Evolutionary conservation across 2,888 invertebrate genomes (phyloP), one percentile per base, ranked within the genome.

Genomic region (Harpalus rubripes): DNA sequence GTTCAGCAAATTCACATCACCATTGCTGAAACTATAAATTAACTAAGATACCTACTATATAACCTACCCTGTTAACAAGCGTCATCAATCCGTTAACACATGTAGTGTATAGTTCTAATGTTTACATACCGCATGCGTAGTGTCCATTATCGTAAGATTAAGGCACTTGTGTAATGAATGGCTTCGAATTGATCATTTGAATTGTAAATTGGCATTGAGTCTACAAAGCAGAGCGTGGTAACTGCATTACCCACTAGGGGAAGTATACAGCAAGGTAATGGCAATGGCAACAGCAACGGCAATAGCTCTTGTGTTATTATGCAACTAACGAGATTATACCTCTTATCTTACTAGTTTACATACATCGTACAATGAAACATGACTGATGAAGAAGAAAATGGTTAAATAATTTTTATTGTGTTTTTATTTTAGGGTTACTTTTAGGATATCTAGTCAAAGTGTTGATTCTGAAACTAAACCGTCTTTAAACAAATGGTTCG

Each of bases 81-180:
- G 32, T 5, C 1, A 32, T 32, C 32, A 32, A 32, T 32, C 5
- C 32, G 32, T 32, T 32, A 0, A 32, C 32, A 32, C 32, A 32
- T 32, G 32, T 32, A 32, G 32, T 32, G 32, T 32, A 32, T 32
- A 6, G 32, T 32, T 32, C 32, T 32, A 32, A 10, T 78, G 58
- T 61, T 22, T 79, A 79, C 72, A 52, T 74, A 52, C 6, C 41
- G 72, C 44, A 74, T 18, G 44, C 72, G 72, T 18, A 79, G 39
- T 79, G n/a, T n/a, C 79, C 22, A 79, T 79, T 79, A 79, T 79
- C 41, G 12, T 22, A 10, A 26, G 32, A 59, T 61, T 79, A 79
- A 59, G 79, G 79, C 59, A 78, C 78, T 78, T 78, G 78, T 79
- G 58, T 79, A 79, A 79, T 79, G 58, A 79, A 79, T 79, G 79